Percentiles rank a stretch among this genome's conserved stretches.
Evolutionary conservation across 2,888 invertebrate species (phyloP).

Genomic region (Conus canariensis): DNA sequence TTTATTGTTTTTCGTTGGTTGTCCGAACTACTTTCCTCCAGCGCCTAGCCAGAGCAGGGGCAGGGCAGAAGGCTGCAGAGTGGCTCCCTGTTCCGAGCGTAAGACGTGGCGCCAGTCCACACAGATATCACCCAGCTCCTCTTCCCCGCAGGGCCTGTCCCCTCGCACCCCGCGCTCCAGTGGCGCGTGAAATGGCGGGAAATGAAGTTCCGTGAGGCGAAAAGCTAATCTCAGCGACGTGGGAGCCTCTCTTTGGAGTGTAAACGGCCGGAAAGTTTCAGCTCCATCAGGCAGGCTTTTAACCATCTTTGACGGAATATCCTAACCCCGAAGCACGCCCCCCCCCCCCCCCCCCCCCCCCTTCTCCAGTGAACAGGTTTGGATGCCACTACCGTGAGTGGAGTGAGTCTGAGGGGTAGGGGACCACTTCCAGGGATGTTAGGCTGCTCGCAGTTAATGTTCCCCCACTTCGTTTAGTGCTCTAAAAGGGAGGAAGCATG

Average conservation of each 20-base stretch:
- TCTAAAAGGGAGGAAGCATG: no score
- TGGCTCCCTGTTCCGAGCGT: background rate
- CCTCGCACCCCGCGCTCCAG: background rate
- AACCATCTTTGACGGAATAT: background rate
- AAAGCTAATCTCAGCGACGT: slow-evolving; percentile 20
- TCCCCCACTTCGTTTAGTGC: no score
- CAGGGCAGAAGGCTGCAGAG: background rate
- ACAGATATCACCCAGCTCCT: background rate
- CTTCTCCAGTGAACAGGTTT: background rate
- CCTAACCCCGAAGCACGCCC: background rate
- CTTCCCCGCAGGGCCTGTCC: background rate
- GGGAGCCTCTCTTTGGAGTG: background rate
- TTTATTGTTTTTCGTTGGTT: background rate
- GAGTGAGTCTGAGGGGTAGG: no score
- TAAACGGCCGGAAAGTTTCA: slow-evolving; percentile 15
- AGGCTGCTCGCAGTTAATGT: no score
- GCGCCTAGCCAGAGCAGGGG: no score
- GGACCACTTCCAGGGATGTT: no score
- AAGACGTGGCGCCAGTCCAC: background rate
- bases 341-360: no score
- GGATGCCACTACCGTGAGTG: no score
- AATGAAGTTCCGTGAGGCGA: slow-evolving; percentile 23
- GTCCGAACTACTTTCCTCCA: no score
- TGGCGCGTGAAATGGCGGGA: slow-evolving; percentile 22
- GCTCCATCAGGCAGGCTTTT: background rate